Evolutionary conservation across 2,888 invertebrate species (phyloP).

Genomic region (Tribolium freemani): DNA sequence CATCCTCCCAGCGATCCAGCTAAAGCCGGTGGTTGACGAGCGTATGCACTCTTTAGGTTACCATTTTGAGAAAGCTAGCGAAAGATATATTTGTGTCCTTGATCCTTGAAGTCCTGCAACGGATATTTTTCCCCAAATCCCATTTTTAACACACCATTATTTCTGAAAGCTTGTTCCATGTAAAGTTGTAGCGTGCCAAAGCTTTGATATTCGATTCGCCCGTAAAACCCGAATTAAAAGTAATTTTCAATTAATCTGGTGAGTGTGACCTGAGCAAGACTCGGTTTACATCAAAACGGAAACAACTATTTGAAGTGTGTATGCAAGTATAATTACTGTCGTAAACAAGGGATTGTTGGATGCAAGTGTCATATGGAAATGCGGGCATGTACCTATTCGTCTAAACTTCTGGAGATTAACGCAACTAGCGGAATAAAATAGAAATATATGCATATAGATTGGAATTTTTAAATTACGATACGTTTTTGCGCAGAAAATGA

Average conservation of each 20-base stretch:
- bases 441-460: slow-evolving; percentile 31
- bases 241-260: background rate
- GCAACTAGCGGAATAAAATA: background rate
- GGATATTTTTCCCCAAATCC: slow-evolving; percentile 36
- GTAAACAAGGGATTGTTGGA: slow-evolving; percentile 32
- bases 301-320: slow-evolving; percentile 29
- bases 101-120: slow-evolving; percentile 31
- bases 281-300: slow-evolving; percentile 27
- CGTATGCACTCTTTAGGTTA: slow-evolving; percentile 19
- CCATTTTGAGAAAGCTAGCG: slow-evolving; percentile 13
- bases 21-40: slow-evolving; percentile 16
- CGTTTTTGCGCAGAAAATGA: background rate
- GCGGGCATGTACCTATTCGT: slow-evolving; percentile 8
- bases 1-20: slow-evolving; percentile 11
- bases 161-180: slow-evolving; percentile 22
- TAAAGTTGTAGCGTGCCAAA: slow-evolving; percentile 15
- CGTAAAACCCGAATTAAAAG: background rate
- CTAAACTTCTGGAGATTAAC: slow-evolving; percentile 4
- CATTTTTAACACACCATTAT: slow-evolving; percentile 42
- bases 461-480: slow-evolving; percentile 21
- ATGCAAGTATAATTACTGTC: slow-evolving; percentile 23
- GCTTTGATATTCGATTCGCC: slow-evolving; percentile 6
- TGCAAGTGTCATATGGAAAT: slow-evolving; percentile 21
- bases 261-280: slow-evolving; percentile 8
- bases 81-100: slow-evolving; percentile 13